Percentiles rank a stretch among this genome's conserved stretches.
phyloP scores from a whole-genome alignment of 2,888 invertebrate species.

The Eristalis pertinax region DNA sequence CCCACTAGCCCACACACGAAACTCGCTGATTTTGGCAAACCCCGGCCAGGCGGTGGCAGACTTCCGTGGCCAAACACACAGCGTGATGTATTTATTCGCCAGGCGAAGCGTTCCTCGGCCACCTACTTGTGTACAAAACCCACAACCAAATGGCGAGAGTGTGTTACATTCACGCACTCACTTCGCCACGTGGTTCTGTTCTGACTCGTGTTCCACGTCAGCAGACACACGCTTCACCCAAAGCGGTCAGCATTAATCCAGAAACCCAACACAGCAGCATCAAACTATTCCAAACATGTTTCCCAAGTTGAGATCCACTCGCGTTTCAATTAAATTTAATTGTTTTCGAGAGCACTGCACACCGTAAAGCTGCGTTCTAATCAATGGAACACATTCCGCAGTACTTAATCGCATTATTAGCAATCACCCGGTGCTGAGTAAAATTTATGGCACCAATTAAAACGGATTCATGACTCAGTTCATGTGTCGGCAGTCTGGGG shows the following conservation, averaged over 20 bases:
- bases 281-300: background rate
- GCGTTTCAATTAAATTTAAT: constrained; percentile 4
- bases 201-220: background rate
- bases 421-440: constrained; percentile 5
- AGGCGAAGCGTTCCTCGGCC: too few species aligned
- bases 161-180: background rate
- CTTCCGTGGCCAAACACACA: background rate
- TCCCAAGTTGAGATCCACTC: background rate
- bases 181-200: background rate
- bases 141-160: background rate
- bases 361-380: background rate
- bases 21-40: background rate
- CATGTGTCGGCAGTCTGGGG: constrained; percentile 1
- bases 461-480: constrained; percentile 23
- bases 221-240: background rate
- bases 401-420: constrained; percentile 37
- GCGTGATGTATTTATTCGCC: background rate
- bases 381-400: constrained; percentile 13
- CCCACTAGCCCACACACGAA: too few species aligned
- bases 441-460: constrained; percentile 30
- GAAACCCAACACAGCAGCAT: background rate
- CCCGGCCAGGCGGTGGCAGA: background rate
- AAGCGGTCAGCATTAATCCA: background rate
- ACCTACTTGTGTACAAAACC: background rate
- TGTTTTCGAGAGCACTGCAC: constrained; percentile 8